Base-by-base conservation (phyloP, 2,888 invertebrate genomes). In the Noctua janthina region DNA sequence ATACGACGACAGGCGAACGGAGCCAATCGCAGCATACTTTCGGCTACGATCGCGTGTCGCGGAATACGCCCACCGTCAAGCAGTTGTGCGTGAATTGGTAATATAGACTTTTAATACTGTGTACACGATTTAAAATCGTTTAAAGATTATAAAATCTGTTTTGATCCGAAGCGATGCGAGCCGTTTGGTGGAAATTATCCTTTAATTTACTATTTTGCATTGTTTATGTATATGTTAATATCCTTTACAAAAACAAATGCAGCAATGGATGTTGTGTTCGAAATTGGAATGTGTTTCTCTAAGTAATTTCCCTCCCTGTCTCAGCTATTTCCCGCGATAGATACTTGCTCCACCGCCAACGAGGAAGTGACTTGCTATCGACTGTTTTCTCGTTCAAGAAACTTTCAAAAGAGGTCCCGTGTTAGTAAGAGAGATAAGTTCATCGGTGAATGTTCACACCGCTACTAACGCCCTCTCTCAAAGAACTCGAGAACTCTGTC, bases 281-380 rank as follows among this genome's bases (percentile, higher is more conserved):
- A 78, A 69, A 66, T 73, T 56, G 6, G 35, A 54, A 49, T 49
- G 69, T 73, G 56, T 66, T 78, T 70, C 64, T 66, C 62, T 56
- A 29, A 68, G 80, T 69, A 81, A 85, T 83, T 77, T 87, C 87
- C 79, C 62, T 78, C 72, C 64, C 59, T 17, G 70, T 64, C 71
- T 72, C n/a, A 72, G 79, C 71, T 83, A 86, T 79, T 84, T 79
- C 78, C 78, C 74, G 79, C 59, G 66, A 66, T 69, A 79, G 64
- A 70, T 20, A 1, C 2, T 7, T 29, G 46, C 46, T 1, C 15
- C 17, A 68, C 68, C 8, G 10, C 29, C 17, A 68, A 46, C 8
- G 68, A 68, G n/a, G 15, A 46, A 68, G 46, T 15, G 46, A n/a
- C 3, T 23, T 54, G 13, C 23, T 43, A 39, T 66, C 13, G 23